Evolutionary conservation across 2,797 vertebrate species (phyloP).

Genomic region (Danio tinwini): DNA sequence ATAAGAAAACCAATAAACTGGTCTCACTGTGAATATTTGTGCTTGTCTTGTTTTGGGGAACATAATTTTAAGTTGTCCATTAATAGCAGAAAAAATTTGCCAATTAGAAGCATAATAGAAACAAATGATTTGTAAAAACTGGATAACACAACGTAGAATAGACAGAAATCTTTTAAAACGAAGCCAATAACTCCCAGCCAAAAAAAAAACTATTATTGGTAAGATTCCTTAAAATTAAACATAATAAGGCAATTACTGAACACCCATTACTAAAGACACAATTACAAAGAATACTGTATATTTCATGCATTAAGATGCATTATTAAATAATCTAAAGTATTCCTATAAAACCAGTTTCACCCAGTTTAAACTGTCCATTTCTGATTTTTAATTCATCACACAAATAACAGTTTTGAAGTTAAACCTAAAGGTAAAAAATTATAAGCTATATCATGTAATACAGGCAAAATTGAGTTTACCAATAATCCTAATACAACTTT

Average conservation of each 20-base stretch:
- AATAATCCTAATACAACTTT: neutral
- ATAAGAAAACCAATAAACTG: conserved; percentile 32
- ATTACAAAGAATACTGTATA: neutral
- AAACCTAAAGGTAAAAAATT: neutral
- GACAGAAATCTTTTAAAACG: neutral
- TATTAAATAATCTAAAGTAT: neutral
- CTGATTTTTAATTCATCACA: neutral
- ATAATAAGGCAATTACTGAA: neutral
- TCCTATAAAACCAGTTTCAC: neutral
- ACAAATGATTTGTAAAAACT: neutral
- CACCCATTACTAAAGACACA: neutral
- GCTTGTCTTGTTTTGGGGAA: neutral
- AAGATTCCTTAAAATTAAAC: neutral
- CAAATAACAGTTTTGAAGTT: neutral
- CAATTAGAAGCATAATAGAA: neutral
- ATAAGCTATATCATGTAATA: neutral
- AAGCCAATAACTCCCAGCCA: neutral
- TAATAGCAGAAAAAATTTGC: neutral
- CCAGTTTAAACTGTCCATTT: neutral
- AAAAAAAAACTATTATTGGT: neutral
- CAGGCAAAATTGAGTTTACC: neutral
- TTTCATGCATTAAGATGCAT: neutral
- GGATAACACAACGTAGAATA: neutral
- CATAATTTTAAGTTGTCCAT: neutral
- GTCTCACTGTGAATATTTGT: neutral